phyloP scores from a whole-genome alignment of 1,140 invertebrate genomes.

The Geopemphigus sp. region DNA sequence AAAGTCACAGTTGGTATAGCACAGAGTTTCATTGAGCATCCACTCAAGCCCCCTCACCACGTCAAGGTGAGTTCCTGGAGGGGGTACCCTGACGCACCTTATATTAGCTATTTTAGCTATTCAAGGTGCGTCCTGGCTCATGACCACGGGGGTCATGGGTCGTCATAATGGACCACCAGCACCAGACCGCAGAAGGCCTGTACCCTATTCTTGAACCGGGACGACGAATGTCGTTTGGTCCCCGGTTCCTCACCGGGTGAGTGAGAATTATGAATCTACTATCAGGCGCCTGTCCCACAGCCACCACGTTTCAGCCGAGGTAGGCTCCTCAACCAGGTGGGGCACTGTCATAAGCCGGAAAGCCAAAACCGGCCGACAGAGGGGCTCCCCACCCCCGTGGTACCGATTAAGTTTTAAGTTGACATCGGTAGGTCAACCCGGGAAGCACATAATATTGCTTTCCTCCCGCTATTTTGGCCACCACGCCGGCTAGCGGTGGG shows the following conservation, averaged over 20 bases:
- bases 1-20: too few relatives aligned
- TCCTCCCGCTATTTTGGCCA: background rate
- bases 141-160: background rate
- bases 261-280: background rate
- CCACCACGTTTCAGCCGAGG: slow-evolving; percentile 2
- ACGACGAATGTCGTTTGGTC: background rate
- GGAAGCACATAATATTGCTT: too few relatives aligned
- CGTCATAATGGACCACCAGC: slow-evolving; percentile 5
- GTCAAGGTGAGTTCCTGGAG: too few relatives aligned
- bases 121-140: too few relatives aligned
- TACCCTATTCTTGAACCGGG: background rate
- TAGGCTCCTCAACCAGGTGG: background rate
- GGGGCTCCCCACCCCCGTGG: background rate
- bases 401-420: background rate
- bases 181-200: background rate
- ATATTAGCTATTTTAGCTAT: too few relatives aligned
- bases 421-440: background rate
- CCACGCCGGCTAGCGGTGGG: slow-evolving; percentile 3
- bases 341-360: background rate
- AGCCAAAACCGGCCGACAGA: background rate
- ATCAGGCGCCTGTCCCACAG: background rate
- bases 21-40: too few relatives aligned
- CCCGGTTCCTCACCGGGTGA: background rate
- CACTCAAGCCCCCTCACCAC: too few relatives aligned
- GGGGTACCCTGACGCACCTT: too few relatives aligned